Evolutionary conservation across 2,113 vertebrate species (phyloP), one percentile per base, ranked within the genome.

Genomic region (Phoxinus phoxinus): DNA sequence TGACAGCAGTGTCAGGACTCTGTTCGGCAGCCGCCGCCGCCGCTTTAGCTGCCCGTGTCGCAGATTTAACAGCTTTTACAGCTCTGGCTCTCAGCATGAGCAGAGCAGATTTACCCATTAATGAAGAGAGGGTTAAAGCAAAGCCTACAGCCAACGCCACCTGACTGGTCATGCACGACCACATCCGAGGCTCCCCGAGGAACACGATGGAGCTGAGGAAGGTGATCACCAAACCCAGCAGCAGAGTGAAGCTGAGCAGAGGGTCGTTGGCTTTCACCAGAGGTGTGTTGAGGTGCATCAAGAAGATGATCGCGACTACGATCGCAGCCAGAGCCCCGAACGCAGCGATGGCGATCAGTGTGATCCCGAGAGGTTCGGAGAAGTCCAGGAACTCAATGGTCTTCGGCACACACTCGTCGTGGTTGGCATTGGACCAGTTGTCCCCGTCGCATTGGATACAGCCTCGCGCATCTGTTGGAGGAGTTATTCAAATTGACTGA

Each of bases 381-480:
- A 96, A 97, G 79, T 92, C 95, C 44, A 97, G 93, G 89, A 95
- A 97, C 90, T 97, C 96, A 13, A 97, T 96, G 84, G 94, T 94
- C 85, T 96, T 96, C 23, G 92, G 92, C 2, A 96, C 88, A 53
- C 96, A 96, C 81, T 93, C 23, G 0, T 94, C 95, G 51, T 92
- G 95, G 27, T 93, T 92, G 0, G 88, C 80, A 41, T 97, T 96
- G 83, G 96, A 96, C 96, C 95, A 96, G 87, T 95, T 91, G 59
- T 97, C 96, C n/a, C 93, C 93, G 17, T 21, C 71, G 35, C 96
- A 96, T 32, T 92, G 59, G 46, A 93, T 88, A 74, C 96, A 97
- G 61, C 96, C 95, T 32, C 96, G 95, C 63, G 96, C 93, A 86
- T 96, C 96, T 97, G 89, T 67, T 17, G 79, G 79, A 86, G 58